phyloP scores from a whole-genome alignment of 35 echinoderm and acorn worm genomes.

The Apostichopus californicus region DNA sequence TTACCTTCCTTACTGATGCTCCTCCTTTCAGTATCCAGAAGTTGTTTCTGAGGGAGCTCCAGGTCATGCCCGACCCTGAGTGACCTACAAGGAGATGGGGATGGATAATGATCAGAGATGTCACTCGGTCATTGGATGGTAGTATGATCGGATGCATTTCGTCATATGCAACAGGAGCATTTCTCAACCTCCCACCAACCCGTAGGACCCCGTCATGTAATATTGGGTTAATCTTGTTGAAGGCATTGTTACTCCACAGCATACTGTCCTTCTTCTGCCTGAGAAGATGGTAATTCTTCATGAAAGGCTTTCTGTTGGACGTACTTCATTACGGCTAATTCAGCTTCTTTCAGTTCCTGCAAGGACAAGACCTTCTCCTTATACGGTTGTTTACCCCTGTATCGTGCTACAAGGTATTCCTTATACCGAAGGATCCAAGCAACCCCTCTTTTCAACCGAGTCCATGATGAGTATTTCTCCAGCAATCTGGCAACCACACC shows the following conservation, averaged over 20 bases:
- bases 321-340: too few relatives aligned
- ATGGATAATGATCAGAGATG: conserved; percentile 45
- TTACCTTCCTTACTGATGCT: conserved; percentile 61
- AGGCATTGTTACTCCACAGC: background rate
- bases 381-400: background rate
- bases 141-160: conserved; percentile 53
- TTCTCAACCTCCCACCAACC: conserved; percentile 46
- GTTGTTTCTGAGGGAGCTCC: conserved; percentile 29
- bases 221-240: conserved; percentile 33
- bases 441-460: conserved; percentile 20
- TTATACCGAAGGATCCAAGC: conserved; percentile 46
- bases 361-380: too few relatives aligned
- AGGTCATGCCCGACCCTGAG: conserved; percentile 56
- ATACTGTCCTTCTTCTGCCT: background rate
- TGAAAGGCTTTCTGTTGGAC: background rate
- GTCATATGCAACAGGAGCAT: conserved; percentile 24
- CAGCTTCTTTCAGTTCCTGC: too few relatives aligned
- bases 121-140: conserved; percentile 49
- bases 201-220: conserved; percentile 27
- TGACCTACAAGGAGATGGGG: conserved; percentile 59
- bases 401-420: background rate
- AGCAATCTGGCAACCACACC: background rate
- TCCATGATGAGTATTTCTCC: conserved; percentile 33
- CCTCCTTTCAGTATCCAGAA: conserved; percentile 65
- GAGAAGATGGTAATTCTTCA: background rate